Base-by-base conservation (phyloP, 2,888 invertebrate species). In the Agonopterix subpropinquella region DNA sequence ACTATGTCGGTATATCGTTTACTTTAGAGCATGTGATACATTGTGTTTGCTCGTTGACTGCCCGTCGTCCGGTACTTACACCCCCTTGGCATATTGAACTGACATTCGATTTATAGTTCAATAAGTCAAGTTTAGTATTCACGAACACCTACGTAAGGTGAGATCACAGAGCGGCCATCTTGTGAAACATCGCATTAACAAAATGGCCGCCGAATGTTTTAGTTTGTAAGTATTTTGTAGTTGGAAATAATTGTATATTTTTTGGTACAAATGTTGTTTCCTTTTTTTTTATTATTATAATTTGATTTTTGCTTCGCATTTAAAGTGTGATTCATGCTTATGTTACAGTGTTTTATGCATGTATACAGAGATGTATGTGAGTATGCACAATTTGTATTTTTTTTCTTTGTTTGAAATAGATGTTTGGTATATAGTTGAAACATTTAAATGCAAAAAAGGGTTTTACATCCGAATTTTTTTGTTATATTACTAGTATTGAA, bases 381-480 rank as follows among this genome's bases (percentile, higher is more conserved):
- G 86, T 87, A 87, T 86, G 85, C 85, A 85, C 85, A 82, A 80
- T 78, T 77, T 80, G 79, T 79, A 79, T 76, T 82, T 77, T 76
- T 64, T 63, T 58, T 66, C 65, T 67, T 60, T 56, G 63, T 67
- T 57, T 60, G 54, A 60, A 55, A 58, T 75, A 74, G 73, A 71
- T 69, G 67, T 78, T 71, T 76, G 73, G 67, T 77, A 65, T 52
- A 65, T 71, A 69, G 71, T 69, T 61, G 73, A 74, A 68, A 67
- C 65, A 61, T 53, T 61, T 53, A 57, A 43, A 49, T 52, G 49
- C 45, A 53, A 56, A 53, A 56, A 57, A 62, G 66, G 65, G 67
- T 73, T 68, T 68, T 47, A 9, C 71, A 73, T 70, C 69, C 71
- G 68, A 73, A 67, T 73, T 77, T 75, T 58, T 39, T 39, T 39